Base-by-base conservation (phyloP, 2,113 vertebrate genomes). In the Prunella himalayana region DNA sequence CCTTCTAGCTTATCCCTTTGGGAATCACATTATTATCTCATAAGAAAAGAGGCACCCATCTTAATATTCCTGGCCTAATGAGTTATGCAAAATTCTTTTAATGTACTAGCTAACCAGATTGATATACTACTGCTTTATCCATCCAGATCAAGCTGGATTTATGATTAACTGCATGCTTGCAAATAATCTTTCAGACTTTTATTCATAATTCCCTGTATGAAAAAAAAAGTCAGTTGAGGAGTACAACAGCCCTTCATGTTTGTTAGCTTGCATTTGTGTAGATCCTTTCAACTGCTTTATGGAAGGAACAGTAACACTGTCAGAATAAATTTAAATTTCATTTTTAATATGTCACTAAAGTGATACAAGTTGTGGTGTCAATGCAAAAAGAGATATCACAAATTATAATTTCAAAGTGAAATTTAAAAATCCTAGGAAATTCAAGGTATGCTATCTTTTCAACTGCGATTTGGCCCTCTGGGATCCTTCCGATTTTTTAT, bases 131-230 rank as follows among this genome's bases (percentile, higher is more conserved):
- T 71, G 23, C 19, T 66, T 90, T 63, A 93, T 77, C 78, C 81
- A 65, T 82, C 21, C 50, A 91, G 87, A 91, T 95, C 42, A 91
- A 77, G 63, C 23, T 93, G 63, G 78, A 92, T 91, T 95, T 92
- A 89, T 57, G 16, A 89, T 81, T 92, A 80, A 92, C 39, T 88
- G 37, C 53, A 87, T 65, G 54, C 47, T 50, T 82, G 45, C 63
- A 95, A 90, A 79, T 80, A 88, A 69, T 85, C 42, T 89, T 95
- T 80, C 39, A 76, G 53, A 57, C 9, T 49, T 94, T 75, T 64
- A 84, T 37, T 88, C n/a, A 69, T 89, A 88, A 41, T 84, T 72
- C 28, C 18, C 49, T 39, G 11, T 20, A 76, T 56, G 6, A 0
- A 57, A 68, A 80, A 64, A 42, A 42, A 53, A 53, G 7, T 28